Evolutionary conservation across 2,888 invertebrate genomes (phyloP).

Genomic region (Xanthorhoe designata): DNA sequence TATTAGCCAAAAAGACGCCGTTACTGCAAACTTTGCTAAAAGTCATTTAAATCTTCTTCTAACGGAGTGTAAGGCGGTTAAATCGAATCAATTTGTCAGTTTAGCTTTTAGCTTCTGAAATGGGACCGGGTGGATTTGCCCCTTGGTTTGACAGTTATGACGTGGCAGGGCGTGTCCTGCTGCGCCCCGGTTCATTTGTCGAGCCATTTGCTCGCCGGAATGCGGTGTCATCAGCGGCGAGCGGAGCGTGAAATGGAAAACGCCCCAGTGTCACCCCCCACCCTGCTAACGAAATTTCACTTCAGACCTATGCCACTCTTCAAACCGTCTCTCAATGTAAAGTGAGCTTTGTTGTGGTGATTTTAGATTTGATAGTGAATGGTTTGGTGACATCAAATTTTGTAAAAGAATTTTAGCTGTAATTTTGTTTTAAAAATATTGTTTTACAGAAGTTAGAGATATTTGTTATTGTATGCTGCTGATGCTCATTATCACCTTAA

Average conservation of each 20-base stretch:
- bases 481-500: constrained; percentile 50
- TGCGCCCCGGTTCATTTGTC: constrained; percentile 81
- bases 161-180: constrained; percentile 77
- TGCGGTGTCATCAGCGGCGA: constrained; percentile 83
- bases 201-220: constrained; percentile 82
- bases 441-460: background rate
- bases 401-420: too few relatives aligned
- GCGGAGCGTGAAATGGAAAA: constrained; percentile 85
- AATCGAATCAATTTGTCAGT: constrained; percentile 74
- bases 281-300: constrained; percentile 79
- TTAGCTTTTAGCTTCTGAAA: constrained; percentile 52
- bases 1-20: constrained; percentile 1
- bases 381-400: background rate
- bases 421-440: background rate
- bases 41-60: constrained; percentile 13
- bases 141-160: constrained; percentile 77
- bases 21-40: constrained; percentile 4
- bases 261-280: constrained; percentile 77
- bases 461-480: constrained; percentile 12
- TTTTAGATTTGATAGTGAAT: constrained; percentile 3
- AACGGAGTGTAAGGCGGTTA: constrained; percentile 43
- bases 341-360: constrained; percentile 8
- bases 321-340: constrained; percentile 13
- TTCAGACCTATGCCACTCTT: constrained; percentile 39
- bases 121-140: constrained; percentile 55